Evolutionary conservation across 23 tunicate genomes (phyloP).

Genomic region (Botrylloides violaceus): DNA sequence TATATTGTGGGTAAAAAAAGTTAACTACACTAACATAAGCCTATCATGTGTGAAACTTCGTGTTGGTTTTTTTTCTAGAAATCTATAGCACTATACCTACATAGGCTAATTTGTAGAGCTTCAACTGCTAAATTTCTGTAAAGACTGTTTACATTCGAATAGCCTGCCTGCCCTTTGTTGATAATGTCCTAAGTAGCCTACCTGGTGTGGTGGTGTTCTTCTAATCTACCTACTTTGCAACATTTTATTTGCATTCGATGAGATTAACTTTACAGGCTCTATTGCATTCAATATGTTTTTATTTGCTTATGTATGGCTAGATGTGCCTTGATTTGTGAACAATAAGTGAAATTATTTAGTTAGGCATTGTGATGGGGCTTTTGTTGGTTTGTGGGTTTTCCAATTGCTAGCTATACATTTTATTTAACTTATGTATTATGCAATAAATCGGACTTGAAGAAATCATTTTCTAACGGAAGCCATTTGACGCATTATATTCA

Average conservation of each 20-base stretch:
- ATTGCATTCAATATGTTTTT: background rate
- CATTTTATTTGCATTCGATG: background rate
- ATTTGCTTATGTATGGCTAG: background rate
- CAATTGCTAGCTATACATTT: background rate
- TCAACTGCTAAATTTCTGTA: no score
- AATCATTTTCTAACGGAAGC: no score
- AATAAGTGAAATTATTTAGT: background rate
- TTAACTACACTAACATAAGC: no score
- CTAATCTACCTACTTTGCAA: background rate
- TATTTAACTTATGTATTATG: constrained; percentile 1
- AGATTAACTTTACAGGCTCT: background rate
- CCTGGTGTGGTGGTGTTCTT: background rate
- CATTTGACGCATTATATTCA: no score
- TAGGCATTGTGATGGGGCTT: constrained; percentile 1
- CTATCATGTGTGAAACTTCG: no score
- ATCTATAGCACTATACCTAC: no score
- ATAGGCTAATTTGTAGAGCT: no score
- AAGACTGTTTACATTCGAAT: no score
- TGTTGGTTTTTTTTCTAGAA: no score
- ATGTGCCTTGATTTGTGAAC: background rate
- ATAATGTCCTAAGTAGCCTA: no score
- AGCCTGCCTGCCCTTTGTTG: no score
- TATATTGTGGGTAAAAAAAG: no score
- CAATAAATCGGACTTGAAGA: background rate
- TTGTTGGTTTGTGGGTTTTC: background rate